These are phyloP conservation scores for Zaprionus gabonicus DNA, from an alignment of 1,140 invertebrate genomes.

Conservation along the genomic window DNA sequence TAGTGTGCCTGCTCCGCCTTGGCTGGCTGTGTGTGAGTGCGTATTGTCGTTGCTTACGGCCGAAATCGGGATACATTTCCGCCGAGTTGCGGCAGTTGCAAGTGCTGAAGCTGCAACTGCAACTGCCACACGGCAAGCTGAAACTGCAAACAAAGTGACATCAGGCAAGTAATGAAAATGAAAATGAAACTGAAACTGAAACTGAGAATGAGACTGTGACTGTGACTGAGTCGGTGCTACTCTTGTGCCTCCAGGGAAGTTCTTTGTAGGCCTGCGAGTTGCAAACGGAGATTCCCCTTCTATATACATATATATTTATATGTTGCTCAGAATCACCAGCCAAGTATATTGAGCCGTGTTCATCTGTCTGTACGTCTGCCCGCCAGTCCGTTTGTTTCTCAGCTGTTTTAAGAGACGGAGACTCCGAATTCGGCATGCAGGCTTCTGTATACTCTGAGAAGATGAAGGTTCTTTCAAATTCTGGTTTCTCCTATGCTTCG, in stretches of 20 bases:
- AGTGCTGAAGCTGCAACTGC: conserved; percentile 28
- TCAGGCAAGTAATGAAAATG: conserved; percentile 30
- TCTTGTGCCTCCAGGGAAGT: background rate
- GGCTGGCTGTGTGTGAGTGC: conserved; percentile 28
- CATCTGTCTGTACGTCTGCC: too few relatives aligned
- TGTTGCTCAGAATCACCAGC: too few relatives aligned
- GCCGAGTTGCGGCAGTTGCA: conserved; percentile 37
- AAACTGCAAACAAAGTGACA: conserved; percentile 28
- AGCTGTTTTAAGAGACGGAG: too few relatives aligned
- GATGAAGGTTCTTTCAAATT: too few relatives aligned
- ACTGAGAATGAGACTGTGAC: too few relatives aligned
- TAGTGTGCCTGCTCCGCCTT: background rate
- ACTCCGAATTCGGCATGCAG: too few relatives aligned
- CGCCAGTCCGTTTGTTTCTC: too few relatives aligned
- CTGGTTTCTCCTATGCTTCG: background rate
- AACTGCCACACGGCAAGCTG: background rate
- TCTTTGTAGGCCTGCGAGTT: background rate
- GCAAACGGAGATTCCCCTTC: background rate
- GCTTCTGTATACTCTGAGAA: too few relatives aligned
- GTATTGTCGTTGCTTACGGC: conserved; percentile 59
- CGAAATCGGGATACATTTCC: conserved; percentile 79
- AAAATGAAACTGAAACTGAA: background rate
- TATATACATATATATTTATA: too few relatives aligned
- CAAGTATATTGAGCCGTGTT: too few relatives aligned
- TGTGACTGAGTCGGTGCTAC: background rate